Percentiles rank a stretch among this genome's conserved stretches.
Conservation (phyloP, 2,797 vertebrate species). For the Pseudochirops corinnae region DNA sequence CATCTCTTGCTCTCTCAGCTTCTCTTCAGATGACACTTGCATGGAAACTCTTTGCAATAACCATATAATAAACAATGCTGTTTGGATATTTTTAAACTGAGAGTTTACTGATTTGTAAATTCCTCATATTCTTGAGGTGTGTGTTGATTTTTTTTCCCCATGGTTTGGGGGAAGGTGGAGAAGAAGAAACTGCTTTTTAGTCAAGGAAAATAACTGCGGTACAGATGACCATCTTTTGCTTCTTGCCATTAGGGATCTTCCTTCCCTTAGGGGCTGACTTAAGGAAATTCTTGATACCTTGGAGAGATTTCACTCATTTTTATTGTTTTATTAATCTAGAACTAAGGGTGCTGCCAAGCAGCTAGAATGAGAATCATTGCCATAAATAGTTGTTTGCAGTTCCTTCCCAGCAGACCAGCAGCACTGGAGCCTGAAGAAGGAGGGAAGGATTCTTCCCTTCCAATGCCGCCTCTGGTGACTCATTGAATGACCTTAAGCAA, state of each 20-base stretch:
- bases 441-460: background rate
- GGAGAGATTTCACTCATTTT: constrained; percentile 1
- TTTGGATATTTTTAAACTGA: constrained; percentile 57
- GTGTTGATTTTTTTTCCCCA: constrained; percentile 5
- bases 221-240: constrained; percentile 52
- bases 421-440: background rate
- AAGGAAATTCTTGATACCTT: constrained; percentile 42
- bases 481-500: background rate
- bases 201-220: constrained; percentile 55
- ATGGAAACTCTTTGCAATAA: constrained; percentile 56
- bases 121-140: constrained; percentile 23
- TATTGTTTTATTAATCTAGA: constrained; percentile 44
- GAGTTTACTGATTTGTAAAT: constrained; percentile 56
- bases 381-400: background rate
- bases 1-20: constrained; percentile 40
- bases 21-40: constrained; percentile 48
- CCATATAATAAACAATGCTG: constrained; percentile 23
- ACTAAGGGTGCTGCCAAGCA: background rate
- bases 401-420: background rate
- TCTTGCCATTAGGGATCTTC: constrained; percentile 43
- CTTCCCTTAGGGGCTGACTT: constrained; percentile 34
- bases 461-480: constrained; percentile 3
- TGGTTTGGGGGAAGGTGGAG: background rate
- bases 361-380: background rate
- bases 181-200: constrained; percentile 41